A percentile compares a stretch with the other conserved stretches of the same genome.
Conservation (phyloP, 2,113 vertebrate species). For the Eurypyga helias region DNA sequence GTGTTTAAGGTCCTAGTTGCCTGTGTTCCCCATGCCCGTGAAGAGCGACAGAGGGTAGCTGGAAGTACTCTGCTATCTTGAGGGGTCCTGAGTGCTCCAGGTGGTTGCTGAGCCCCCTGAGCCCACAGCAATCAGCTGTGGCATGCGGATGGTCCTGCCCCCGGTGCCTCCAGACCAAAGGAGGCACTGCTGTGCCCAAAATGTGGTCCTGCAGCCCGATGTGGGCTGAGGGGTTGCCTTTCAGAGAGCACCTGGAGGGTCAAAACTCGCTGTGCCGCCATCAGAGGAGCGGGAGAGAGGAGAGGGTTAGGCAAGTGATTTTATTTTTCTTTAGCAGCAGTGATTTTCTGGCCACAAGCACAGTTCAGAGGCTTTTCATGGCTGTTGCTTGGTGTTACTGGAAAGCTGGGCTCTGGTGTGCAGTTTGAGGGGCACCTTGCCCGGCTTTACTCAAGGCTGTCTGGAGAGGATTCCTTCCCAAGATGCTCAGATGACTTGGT, state of each 20-base stretch:
- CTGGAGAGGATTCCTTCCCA: not conserved
- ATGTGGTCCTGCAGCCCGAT: not conserved
- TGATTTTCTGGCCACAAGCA: slow-evolving; percentile 3
- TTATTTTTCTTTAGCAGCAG: not conserved
- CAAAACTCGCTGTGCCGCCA: not conserved
- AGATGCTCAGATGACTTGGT: not conserved
- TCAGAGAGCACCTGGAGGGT: not conserved
- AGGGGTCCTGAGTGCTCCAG: not conserved
- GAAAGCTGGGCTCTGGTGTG: not conserved
- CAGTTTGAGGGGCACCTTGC: not conserved
- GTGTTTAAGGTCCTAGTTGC: not conserved
- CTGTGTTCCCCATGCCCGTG: not conserved
- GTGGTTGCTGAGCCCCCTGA: not conserved
- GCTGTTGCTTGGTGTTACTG: slow-evolving; percentile 18
- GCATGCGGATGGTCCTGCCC: not conserved
- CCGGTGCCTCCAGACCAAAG: not conserved
- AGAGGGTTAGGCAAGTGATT: not conserved
- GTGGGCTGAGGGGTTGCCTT: rapidly evolving
- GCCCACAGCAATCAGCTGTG: not conserved
- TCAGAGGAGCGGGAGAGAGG: not conserved
- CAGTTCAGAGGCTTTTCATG: not conserved
- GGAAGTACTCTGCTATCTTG: not conserved
- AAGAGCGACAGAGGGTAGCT: not conserved
- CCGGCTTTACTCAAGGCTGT: not conserved
- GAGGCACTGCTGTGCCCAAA: not conserved